Percentiles rank a stretch among this genome's conserved stretches.
Conservation (phyloP, 2,888 invertebrate genomes). For the Cataglyphis cursor region DNA sequence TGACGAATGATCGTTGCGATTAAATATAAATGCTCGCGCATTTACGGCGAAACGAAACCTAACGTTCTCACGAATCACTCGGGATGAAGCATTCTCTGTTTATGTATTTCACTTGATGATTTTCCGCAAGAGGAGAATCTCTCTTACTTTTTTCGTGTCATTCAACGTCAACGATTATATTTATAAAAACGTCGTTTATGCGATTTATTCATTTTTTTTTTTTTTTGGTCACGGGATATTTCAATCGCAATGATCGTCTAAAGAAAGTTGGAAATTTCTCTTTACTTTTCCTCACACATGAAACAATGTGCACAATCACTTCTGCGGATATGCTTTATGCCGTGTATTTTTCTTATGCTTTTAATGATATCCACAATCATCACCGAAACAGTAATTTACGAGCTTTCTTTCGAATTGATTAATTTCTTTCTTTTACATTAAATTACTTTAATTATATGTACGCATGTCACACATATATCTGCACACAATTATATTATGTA, state of each 20-base stretch:
- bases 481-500: background rate
- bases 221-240: background rate
- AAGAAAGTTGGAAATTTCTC: conserved; percentile 30
- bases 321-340: background rate
- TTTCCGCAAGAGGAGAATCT: background rate
- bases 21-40: conserved; percentile 29
- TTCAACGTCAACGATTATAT: background rate
- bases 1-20: conserved; percentile 26
- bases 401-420: background rate
- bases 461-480: background rate
- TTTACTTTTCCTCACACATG: background rate
- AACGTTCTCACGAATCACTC: conserved; percentile 35
- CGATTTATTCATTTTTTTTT: background rate
- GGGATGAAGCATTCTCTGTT: conserved; percentile 5
- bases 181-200: conserved; percentile 24
- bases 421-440: background rate
- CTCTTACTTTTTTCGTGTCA: background rate
- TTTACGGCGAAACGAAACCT: conserved; percentile 14
- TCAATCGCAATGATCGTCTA: background rate
- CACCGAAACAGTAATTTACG: background rate
- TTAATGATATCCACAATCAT: background rate
- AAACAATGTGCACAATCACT: background rate
- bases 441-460: background rate
- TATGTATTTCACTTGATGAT: conserved; percentile 36
- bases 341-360: background rate